Conservation (phyloP, 2,888 invertebrate genomes). For the Drosophila algonquin region DNA sequence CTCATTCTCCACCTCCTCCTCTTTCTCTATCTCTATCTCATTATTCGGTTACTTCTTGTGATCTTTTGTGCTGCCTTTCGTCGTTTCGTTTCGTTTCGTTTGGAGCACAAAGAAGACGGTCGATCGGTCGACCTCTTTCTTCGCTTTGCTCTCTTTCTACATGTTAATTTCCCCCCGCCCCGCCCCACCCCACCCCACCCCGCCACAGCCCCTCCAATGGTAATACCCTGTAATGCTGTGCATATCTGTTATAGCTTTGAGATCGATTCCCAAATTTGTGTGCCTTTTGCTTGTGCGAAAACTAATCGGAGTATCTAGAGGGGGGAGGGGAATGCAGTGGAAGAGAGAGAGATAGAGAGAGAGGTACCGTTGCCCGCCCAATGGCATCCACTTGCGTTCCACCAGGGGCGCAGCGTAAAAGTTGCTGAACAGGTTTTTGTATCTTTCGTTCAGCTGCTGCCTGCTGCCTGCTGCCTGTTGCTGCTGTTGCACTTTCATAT, state of each 20-base stretch:
- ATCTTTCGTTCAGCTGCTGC: constrained; percentile 19
- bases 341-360: constrained; percentile 7
- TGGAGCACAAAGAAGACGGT: constrained; percentile 2
- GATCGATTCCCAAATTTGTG: not conserved
- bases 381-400: constrained; percentile 71
- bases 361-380: constrained; percentile 35
- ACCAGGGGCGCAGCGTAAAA: constrained; percentile 62
- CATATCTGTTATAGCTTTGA: too few relatives aligned
- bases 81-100: constrained; percentile 13
- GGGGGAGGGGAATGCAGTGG: not conserved
- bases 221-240: not conserved
- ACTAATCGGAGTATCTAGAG: not conserved
- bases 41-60: not conserved
- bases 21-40: not conserved
- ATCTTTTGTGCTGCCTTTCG: not conserved
- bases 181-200: too few relatives aligned
- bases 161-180: constrained; percentile 27
- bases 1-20: not conserved
- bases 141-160: constrained; percentile 5
- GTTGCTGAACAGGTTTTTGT: constrained; percentile 65
- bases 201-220: too few relatives aligned
- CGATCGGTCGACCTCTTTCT: not conserved
- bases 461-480: constrained; percentile 17
- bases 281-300: not conserved
- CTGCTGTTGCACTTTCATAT: constrained; percentile 71